Evolutionary conservation across 2,888 invertebrate species (phyloP), one percentile per base, ranked within the genome.

Genomic region (Mycalesis mineus): DNA sequence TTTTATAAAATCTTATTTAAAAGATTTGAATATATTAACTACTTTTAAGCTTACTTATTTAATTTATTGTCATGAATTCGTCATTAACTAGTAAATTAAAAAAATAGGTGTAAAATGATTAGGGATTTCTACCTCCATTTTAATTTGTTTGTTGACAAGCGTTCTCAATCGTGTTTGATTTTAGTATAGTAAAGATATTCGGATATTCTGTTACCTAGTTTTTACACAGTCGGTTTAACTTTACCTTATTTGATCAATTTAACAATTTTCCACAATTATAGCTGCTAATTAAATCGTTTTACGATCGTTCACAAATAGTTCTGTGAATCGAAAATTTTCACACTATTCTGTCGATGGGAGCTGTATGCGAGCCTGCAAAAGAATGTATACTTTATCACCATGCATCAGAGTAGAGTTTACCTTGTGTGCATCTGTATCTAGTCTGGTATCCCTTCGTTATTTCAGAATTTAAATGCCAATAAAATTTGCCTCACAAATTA

Each of bases 401-500:
- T 6, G 0, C 0, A 2, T 0, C 53, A 62, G 39, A 53, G 49
- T 40, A 51, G 22, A 42, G 15, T 28, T 55, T 22, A 2, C 17
- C n/a, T 52, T 48, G 17, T 5, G 4, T 11, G 9, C 6, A n/a
- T 13, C 2, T 22, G 11, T 9, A 14, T 22, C 15, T 29, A 14
- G 47, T 31, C 48, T 33, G 15, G 28, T 49, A 57, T 59, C 57
- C 56, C 58, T 61, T 40, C 39, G 49, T 36, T 52, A 40, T 53
- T 45, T 59, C 41, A 52, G 44, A 51, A 53, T 59, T 57, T 59
- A 63, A 62, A 59, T 57, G 57, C 59, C 63, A 63, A 63, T 63
- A 63, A 59, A 62, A 63, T 62, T 63, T 62, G 52, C 59, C 50
- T 59, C 52, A 61, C 58, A 57, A 62, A 58, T 58, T 54, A 57